phyloP scores from a whole-genome alignment of 2,888 invertebrate species.

The Metopia argyrocephala region DNA sequence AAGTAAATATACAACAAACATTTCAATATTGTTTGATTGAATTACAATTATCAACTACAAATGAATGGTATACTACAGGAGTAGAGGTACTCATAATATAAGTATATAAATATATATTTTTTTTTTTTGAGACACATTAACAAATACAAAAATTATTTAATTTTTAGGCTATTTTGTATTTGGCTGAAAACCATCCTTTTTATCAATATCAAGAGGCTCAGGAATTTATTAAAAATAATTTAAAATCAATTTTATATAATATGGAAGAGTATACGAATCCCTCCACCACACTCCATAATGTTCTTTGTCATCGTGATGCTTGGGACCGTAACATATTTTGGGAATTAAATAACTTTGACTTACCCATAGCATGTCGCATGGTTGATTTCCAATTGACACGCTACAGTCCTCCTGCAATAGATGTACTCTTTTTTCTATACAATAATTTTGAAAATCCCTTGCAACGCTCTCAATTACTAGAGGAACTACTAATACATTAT shows the following conservation, averaged over 20 bases:
- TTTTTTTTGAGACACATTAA: background rate
- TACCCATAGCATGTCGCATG: constrained; percentile 78
- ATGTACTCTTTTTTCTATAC: constrained; percentile 79
- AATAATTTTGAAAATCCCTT: constrained; percentile 75
- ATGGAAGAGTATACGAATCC: constrained; percentile 69
- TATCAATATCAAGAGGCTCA: constrained; percentile 69
- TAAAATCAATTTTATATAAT: constrained; percentile 67
- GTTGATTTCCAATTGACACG: constrained; percentile 81
- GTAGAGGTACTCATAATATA: too few relatives aligned
- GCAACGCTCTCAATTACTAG: constrained; percentile 74
- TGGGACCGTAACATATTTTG: constrained; percentile 77
- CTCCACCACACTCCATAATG: constrained; percentile 76
- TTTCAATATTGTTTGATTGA: constrained; percentile 68
- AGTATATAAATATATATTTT: too few relatives aligned
- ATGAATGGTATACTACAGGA: constrained; percentile 72
- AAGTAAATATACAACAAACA: constrained; percentile 68
- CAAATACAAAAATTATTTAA: background rate
- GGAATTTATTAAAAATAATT: constrained; percentile 68
- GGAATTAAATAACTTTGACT: constrained; percentile 64
- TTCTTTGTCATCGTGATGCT: constrained; percentile 78
- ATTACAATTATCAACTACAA: constrained; percentile 66
- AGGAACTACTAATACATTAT: constrained; percentile 78
- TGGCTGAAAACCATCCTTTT: constrained; percentile 71
- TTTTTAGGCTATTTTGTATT: constrained; percentile 69
- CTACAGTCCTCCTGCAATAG: constrained; percentile 81